Evolutionary conservation across 2,888 invertebrate species (phyloP), one percentile per base, ranked within the genome.

Genomic region (Parapristionchus giblindavisi): DNA sequence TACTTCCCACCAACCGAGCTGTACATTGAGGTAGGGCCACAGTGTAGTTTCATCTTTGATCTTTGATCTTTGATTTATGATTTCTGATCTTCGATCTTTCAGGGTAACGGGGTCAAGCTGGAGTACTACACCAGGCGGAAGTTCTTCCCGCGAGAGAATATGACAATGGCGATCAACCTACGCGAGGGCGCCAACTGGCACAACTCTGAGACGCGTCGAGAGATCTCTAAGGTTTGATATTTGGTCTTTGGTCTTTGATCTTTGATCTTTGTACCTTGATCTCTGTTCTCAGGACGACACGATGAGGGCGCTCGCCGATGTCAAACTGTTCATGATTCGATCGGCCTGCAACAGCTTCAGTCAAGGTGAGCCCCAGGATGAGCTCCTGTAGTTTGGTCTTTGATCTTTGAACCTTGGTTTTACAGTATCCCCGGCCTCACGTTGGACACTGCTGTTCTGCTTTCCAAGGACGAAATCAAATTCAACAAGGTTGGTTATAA

Each of bases 1-100:
- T 96, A 94, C 93, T 92, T 92, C 34, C 92, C 89, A 38, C 93
- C 93, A 88, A 94, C 93, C 88, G 94, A 95, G 88, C 91, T 96
- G 43, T 92, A 97, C 72, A 90, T 97, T 0, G 92, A 94, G 85
- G 95, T 92, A 21, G n/a, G n/a, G n/a, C n/a, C n/a, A n/a, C n/a
- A n/a, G n/a, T n/a, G n/a, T n/a, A n/a, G n/a, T n/a, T n/a, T 56
- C 36, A 34, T 51, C 52, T 52, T 40, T 43, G 32, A 27, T 60
- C 48, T 52, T 61, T 40, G 27, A 38, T 24, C 36, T 56, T 34
- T 72, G 56, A 72, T 32, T 34, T 60, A 24, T 38, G 70, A 70
- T n/a, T n/a, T n/a, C n/a, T n/a, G n/a, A n/a, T 83, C 70, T 38
- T 21, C 48, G 17, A 75, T 29, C 32, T 43, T 51, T 40, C 66